Percentiles rank a stretch among this genome's conserved stretches.
Conservation (phyloP, 2,888 invertebrate genomes). For the Dioctria rufipes region DNA sequence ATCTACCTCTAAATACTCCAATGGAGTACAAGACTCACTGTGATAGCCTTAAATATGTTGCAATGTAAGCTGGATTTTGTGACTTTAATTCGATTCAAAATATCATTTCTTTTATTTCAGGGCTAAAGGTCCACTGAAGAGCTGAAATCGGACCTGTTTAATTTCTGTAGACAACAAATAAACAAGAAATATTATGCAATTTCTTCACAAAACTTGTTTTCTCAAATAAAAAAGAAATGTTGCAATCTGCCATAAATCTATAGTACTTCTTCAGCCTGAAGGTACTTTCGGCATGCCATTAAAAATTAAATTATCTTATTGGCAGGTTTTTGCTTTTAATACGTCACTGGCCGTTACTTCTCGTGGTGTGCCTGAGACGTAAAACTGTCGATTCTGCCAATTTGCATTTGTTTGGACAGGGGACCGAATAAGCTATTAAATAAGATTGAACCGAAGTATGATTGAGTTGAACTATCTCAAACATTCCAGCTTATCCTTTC, state of each 20-base stretch:
- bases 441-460: too few species aligned
- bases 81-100: not conserved
- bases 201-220: slow-evolving; percentile 44
- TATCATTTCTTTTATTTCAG: slow-evolving; percentile 62
- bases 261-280: too few species aligned
- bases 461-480: too few species aligned
- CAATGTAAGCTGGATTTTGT: slow-evolving; percentile 66
- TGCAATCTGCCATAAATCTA: slow-evolving; percentile 49
- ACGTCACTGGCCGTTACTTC: too few species aligned
- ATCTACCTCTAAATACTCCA: slow-evolving; percentile 91
- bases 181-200: slow-evolving; percentile 39
- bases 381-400: too few species aligned
- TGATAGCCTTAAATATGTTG: slow-evolving; percentile 84
- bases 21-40: slow-evolving; percentile 95
- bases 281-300: too few species aligned
- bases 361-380: too few species aligned
- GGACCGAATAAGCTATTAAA: too few species aligned
- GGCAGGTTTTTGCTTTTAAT: too few species aligned
- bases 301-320: too few species aligned
- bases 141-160: slow-evolving; percentile 70
- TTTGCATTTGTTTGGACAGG: too few species aligned
- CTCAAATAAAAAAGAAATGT: slow-evolving; percentile 44
- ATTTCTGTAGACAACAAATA: slow-evolving; percentile 59
- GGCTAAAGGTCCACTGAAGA: slow-evolving; percentile 70
- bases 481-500: too few species aligned